Conservation (phyloP, 1,140 invertebrate genomes). For the Procambarus clarkii region DNA sequence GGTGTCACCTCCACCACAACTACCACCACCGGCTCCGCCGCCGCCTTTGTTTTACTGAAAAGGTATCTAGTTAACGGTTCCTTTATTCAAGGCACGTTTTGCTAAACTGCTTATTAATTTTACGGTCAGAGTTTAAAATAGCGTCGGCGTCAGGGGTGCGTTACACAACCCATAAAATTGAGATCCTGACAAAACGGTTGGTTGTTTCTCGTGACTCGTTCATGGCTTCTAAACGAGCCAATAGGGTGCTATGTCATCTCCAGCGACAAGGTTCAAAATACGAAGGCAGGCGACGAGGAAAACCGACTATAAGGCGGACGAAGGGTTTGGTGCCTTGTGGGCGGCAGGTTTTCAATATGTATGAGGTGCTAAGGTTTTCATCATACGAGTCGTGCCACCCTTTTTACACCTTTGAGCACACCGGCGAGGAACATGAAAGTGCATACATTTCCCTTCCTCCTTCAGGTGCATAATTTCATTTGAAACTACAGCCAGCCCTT, state of each 20-base stretch:
- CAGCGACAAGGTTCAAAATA: constrained; percentile 57
- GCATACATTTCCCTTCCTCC: constrained; percentile 64
- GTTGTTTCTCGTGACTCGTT: constrained; percentile 68
- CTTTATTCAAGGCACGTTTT: constrained; percentile 69
- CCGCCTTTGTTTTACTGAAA: constrained; percentile 67
- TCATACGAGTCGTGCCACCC: constrained; percentile 65
- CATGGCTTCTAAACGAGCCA: constrained; percentile 53
- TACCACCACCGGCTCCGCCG: background rate
- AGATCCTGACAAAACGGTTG: constrained; percentile 69
- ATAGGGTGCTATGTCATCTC: constrained; percentile 55
- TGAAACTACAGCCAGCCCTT: constrained; percentile 33
- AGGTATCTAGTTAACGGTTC: constrained; percentile 69
- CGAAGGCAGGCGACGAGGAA: constrained; percentile 15
- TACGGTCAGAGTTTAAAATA: constrained; percentile 70
- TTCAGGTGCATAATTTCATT: constrained; percentile 63
- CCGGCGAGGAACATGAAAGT: constrained; percentile 59
- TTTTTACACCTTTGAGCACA: constrained; percentile 68
- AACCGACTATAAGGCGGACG: constrained; percentile 41
- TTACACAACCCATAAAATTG: constrained; percentile 69
- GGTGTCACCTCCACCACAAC: background rate
- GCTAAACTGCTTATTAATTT: constrained; percentile 71
- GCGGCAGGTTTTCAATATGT: constrained; percentile 65
- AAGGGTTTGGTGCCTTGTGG: constrained; percentile 58
- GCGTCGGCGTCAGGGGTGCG: constrained; percentile 68
- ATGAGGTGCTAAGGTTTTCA: constrained; percentile 70